phyloP scores from a whole-genome alignment of 2,888 invertebrate genomes.

The Heterodera filipjevi region DNA sequence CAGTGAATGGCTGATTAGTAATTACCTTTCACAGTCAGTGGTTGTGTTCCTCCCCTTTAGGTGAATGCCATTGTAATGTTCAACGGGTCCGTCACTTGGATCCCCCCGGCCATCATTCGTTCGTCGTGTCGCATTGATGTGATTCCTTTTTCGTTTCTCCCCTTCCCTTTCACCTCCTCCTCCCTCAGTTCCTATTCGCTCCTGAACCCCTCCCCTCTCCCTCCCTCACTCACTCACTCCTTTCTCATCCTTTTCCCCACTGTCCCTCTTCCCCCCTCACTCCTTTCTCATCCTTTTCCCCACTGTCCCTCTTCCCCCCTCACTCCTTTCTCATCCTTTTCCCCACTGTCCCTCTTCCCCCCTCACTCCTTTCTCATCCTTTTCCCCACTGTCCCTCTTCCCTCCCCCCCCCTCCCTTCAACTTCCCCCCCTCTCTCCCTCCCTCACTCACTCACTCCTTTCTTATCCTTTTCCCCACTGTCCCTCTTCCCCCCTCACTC shows the following conservation, averaged over 20 bases:
- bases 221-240: neutral
- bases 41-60: neutral
- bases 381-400: neutral
- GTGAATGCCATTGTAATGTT: conserved; percentile 67
- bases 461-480: conserved; percentile 48
- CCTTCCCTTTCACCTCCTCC: too few relatives aligned
- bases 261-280: neutral
- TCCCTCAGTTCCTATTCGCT: neutral
- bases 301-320: neutral
- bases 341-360: neutral
- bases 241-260: too few relatives aligned
- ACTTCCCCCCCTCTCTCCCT: neutral
- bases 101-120: conserved; percentile 45
- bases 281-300: neutral
- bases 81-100: conserved; percentile 45
- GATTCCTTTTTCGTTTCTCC: conserved; percentile 15
- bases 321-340: neutral
- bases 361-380: neutral
- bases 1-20: neutral
- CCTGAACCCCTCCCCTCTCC: neutral
- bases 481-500: neutral
- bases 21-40: neutral
- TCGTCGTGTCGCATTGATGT: conserved; percentile 44
- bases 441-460: conserved; percentile 31
- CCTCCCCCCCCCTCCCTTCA: too few relatives aligned